Base-by-base conservation (phyloP, 2,797 vertebrate genomes). In the Mycteria americana region DNA sequence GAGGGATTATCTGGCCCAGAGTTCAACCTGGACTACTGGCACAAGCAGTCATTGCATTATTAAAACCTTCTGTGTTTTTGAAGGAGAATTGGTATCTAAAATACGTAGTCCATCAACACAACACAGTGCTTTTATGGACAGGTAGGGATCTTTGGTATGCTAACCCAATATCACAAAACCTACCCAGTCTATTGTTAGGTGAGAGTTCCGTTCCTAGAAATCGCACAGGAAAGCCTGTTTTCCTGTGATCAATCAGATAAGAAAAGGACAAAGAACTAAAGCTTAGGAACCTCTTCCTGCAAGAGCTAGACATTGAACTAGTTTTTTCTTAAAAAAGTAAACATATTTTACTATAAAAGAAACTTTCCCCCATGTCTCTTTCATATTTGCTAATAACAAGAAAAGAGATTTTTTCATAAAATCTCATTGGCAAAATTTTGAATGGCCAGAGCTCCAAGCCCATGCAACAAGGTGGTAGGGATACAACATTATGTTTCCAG, bases 21-120 rank as follows among this genome's bases (percentile, higher is more conserved):
- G n/a, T 41, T 74, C 54, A 63, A 13, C 25, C 13, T 57, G 37
- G 19, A 12, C 13, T 39, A 17, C n/a, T 82, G 43, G 31, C 16
- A 67, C 22, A 45, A 35, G 8, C 27, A n/a, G 3, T 46, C 11
- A 25, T 25, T 57, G 9, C 35, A 33, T 75, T 85, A 18, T 45
- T 76, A 25, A 41, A 62, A 30, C 7, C 5, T 37, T 70, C 39
- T 68, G 7, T 57, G 9, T 53, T 45, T 65, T 46, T 77, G n/a
- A 85, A 63, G 50, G 11, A 45, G 8, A 41, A 30, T 4, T 39
- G 3, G 23, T 53, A 51, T 27, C 43, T 25, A 46, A 57, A 67
- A n/a, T 30, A 46, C 0, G 0, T 28, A 27, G 10, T 41, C 9
- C 10, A 15, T 14, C 12, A 43, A 31, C 18, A 33, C 13, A 56